These are phyloP conservation scores for Eristalis pertinax DNA, from an alignment of 2,888 invertebrate genomes.

Conservation along the genomic window DNA sequence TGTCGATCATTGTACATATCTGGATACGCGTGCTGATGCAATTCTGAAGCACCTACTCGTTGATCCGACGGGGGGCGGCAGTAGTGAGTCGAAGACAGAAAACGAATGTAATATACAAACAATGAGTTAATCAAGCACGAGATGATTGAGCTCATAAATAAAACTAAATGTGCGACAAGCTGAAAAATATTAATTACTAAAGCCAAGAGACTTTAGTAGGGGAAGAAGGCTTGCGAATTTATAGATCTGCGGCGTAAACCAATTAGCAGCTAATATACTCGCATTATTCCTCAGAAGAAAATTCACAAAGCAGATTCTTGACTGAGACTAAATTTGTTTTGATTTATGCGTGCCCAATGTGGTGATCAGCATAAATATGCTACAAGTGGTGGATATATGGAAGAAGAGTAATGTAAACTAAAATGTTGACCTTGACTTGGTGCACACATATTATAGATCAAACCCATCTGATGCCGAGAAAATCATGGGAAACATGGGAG, in stretches of 20 bases:
- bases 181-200: not conserved
- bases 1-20: not conserved
- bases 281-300: not conserved
- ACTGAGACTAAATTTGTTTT: not conserved
- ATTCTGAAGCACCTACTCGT: constrained; percentile 16
- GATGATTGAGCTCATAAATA: constrained; percentile 36
- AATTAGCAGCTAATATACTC: constrained; percentile 19
- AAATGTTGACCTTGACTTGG: constrained; percentile 12
- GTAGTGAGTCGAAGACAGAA: not conserved
- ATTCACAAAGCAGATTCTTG: not conserved
- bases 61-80: not conserved
- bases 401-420: not conserved
- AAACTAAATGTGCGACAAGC: not conserved
- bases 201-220: not conserved
- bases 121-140: constrained; percentile 49
- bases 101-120: constrained; percentile 1
- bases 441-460: constrained; percentile 18
- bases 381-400: not conserved
- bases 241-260: constrained; percentile 12
- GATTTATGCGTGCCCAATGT: not conserved
- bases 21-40: constrained; percentile 38
- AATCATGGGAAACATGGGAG: not conserved
- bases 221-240: not conserved
- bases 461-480: not conserved
- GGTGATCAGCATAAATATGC: too few species aligned